Percentiles rank a stretch among this genome's conserved stretches.
Conservation (phyloP, 2,888 invertebrate genomes). For the Apoda limacodes region DNA sequence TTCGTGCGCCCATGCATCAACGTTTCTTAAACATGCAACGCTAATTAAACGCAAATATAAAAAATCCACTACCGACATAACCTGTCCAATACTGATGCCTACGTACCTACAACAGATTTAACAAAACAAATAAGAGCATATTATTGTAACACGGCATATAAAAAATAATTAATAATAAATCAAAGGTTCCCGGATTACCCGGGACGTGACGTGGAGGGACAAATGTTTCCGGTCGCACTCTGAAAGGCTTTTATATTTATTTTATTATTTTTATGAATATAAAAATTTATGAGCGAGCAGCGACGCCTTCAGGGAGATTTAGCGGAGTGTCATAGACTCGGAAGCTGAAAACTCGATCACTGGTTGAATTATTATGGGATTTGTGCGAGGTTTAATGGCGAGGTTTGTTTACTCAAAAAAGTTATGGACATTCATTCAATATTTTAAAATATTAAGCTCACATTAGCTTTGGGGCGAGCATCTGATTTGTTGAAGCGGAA, state of each 20-base stretch:
- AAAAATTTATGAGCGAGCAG: conserved; percentile 53
- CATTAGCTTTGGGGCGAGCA: too few species aligned
- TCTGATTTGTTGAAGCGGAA: too few species aligned
- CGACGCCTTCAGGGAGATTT: conserved; percentile 66
- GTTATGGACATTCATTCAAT: too few species aligned
- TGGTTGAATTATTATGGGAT: conserved; percentile 40
- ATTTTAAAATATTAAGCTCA: too few species aligned
- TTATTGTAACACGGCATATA: conserved; percentile 41
- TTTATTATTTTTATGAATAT: conserved; percentile 62
- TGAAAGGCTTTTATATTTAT: conserved; percentile 54
- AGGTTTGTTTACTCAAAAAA: too few species aligned
- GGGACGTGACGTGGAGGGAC: conserved; percentile 58
- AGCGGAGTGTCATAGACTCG: conserved; percentile 63
- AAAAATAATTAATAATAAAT: conserved; percentile 67
- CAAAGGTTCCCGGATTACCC: conserved; percentile 53
- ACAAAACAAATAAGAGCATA: conserved; percentile 26
- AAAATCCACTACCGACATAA: too few species aligned
- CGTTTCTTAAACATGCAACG: too few species aligned
- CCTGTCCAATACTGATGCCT: too few species aligned
- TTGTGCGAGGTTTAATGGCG: conserved; percentile 50
- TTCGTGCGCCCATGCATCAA: too few species aligned
- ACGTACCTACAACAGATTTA: conserved; percentile 8
- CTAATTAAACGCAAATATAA: too few species aligned
- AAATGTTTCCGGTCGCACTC: conserved; percentile 61
- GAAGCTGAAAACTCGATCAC: conserved; percentile 51